phyloP scores from a whole-genome alignment of 2,797 vertebrate genomes.

The Hirundo rustica region DNA sequence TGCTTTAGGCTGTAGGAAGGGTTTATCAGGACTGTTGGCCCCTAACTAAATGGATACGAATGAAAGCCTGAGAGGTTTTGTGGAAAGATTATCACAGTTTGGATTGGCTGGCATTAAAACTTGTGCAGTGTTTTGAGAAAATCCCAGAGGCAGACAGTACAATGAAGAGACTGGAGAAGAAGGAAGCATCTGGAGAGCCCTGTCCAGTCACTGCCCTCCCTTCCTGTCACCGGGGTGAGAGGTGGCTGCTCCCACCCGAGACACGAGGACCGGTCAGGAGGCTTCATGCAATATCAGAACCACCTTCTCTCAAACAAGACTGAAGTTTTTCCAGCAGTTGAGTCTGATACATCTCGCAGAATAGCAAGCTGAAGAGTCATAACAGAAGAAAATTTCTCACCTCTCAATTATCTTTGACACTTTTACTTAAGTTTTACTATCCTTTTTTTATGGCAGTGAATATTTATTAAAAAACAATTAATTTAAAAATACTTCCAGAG shows the following conservation, averaged over 20 bases:
- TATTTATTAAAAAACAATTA: not conserved
- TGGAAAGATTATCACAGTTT: not conserved
- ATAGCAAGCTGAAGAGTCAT: not conserved
- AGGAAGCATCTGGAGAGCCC: not conserved
- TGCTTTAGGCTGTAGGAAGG: not conserved
- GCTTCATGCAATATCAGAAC: not conserved
- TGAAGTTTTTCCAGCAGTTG: not conserved
- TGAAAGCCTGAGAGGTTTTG: not conserved
- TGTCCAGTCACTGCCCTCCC: not conserved
- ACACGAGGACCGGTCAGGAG: not conserved
- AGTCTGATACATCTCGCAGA: not conserved
- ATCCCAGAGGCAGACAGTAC: not conserved
- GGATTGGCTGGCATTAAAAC: fast-evolving
- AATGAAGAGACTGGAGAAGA: not conserved
- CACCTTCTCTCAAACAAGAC: not conserved
- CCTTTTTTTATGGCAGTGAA: not conserved
- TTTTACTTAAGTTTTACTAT: not conserved
- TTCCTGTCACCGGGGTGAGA: not conserved
- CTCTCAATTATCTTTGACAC: not conserved
- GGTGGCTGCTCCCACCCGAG: not conserved
- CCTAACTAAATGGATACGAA: not conserved
- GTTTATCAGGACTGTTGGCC: not conserved
- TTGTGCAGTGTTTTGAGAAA: not conserved
- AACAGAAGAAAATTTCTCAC: not conserved
- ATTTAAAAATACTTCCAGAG: not conserved